Conservation (phyloP, 2,888 invertebrate species). For the Andrena camellia region DNA sequence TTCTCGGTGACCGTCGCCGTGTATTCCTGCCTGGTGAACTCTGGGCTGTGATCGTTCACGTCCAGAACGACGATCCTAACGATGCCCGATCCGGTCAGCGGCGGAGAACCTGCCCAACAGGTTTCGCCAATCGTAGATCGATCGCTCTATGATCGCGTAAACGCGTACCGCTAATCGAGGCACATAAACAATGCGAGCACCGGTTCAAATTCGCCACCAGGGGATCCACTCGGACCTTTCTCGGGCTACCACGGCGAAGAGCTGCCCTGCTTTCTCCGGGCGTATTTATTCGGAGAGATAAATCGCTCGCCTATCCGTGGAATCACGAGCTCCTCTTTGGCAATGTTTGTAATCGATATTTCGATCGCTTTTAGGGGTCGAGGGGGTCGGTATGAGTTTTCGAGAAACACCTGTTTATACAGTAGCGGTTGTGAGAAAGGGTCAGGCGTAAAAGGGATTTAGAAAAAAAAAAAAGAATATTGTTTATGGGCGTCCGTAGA, state of each 20-base stretch:
- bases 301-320: neutral
- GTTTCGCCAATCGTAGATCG: conserved; percentile 55
- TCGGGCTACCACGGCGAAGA: neutral
- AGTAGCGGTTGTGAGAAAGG: too few relatives aligned
- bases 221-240: neutral
- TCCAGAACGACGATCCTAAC: conserved; percentile 96
- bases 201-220: neutral
- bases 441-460: too few relatives aligned
- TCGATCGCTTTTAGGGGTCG: too few relatives aligned
- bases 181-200: conserved; percentile 8
- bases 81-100: conserved; percentile 96
- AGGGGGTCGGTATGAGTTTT: too few relatives aligned
- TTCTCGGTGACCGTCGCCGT: conserved; percentile 93
- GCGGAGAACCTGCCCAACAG: conserved; percentile 91
- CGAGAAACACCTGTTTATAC: too few relatives aligned
- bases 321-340: neutral
- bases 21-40: conserved; percentile 93
- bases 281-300: neutral
- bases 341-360: neutral
- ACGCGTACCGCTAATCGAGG: conserved; percentile 32
- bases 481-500: too few relatives aligned
- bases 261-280: neutral
- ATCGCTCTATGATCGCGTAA: conserved; percentile 39
- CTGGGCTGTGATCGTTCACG: conserved; percentile 96
- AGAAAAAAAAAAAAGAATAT: too few relatives aligned